Evolutionary conservation across 2,797 vertebrate genomes (phyloP).

Genomic region (Amblyraja radiata): DNA sequence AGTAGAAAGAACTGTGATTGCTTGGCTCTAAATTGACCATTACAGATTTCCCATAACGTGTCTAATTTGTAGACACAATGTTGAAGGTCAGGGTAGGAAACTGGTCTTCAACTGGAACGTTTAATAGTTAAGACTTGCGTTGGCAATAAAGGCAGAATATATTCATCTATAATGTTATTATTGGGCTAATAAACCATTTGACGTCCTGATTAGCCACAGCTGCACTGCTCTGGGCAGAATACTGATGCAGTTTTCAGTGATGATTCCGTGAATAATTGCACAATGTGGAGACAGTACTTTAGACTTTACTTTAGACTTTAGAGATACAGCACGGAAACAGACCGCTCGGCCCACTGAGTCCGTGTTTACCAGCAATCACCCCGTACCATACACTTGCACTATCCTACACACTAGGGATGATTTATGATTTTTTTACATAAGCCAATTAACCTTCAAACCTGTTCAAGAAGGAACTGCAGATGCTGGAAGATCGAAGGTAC

Average conservation of each 20-base stretch:
- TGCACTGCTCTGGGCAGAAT: neutral
- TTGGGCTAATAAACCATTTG: neutral
- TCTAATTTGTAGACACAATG: neutral
- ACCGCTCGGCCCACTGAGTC: too few species aligned
- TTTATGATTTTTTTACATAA: too few species aligned
- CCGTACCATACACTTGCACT: too few species aligned
- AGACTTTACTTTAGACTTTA: too few species aligned
- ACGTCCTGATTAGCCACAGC: constrained; percentile 15
- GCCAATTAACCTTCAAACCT: too few species aligned
- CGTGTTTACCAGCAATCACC: too few species aligned
- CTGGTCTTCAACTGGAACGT: neutral
- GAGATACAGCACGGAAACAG: too few species aligned
- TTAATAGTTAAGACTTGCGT: neutral
- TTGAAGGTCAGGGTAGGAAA: neutral
- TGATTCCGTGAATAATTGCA: neutral
- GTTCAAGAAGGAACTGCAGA: too few species aligned
- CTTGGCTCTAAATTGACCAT: neutral
- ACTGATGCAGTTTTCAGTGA: neutral
- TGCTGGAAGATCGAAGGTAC: too few species aligned
- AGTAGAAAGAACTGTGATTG: neutral
- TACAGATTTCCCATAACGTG: neutral
- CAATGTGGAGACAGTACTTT: neutral
- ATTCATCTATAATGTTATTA: neutral
- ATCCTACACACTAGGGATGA: too few species aligned
- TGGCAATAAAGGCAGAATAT: constrained; percentile 12